Percentiles rank a stretch among this genome's conserved stretches.
Conservation (phyloP, 2,797 vertebrate species). For the Cirrhinus mrigala region DNA sequence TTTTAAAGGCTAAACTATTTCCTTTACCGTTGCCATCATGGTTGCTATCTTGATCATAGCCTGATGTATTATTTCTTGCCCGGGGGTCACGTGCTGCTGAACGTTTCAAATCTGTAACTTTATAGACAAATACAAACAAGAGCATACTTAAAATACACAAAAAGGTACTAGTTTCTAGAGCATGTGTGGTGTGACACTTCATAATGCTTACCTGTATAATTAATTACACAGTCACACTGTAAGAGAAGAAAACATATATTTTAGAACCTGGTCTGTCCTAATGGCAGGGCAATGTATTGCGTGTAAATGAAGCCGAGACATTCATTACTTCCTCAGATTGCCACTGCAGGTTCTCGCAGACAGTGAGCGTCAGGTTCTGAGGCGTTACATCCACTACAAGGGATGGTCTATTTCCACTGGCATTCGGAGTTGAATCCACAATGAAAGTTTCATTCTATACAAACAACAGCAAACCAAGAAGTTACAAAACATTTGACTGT, state of each 20-base stretch:
- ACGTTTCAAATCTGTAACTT: background rate
- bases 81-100: background rate
- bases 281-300: background rate
- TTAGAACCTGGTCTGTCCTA: background rate
- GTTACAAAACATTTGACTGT: background rate
- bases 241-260: background rate
- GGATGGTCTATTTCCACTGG: fast-evolving
- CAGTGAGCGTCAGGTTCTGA: background rate
- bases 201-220: background rate
- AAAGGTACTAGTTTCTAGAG: background rate
- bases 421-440: background rate
- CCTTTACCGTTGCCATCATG: background rate
- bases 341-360: background rate
- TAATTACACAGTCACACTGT: background rate
- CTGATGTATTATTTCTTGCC: background rate
- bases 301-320: background rate
- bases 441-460: background rate
- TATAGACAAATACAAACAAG: background rate
- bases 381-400: background rate
- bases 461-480: background rate
- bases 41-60: background rate
- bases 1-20: background rate
- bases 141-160: background rate
- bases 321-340: background rate
- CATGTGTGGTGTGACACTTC: background rate